Evolutionary conservation across 2,888 invertebrate genomes (phyloP).

Genomic region (Polyploca ridens): DNA sequence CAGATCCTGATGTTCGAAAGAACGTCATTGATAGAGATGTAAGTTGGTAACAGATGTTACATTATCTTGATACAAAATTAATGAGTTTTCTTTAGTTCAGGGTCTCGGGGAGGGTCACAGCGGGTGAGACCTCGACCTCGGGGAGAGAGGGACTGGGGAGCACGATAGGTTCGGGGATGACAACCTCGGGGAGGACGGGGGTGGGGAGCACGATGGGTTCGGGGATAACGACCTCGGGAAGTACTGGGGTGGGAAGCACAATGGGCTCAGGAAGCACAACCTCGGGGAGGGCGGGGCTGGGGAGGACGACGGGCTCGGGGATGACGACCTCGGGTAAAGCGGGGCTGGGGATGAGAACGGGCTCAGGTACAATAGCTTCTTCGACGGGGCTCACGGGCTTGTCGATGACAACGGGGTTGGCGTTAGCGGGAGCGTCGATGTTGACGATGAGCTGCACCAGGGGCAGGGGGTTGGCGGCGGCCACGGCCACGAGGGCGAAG

Average conservation of each 20-base stretch:
- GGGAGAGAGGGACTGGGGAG: slow-evolving; percentile 26
- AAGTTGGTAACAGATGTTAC: neutral
- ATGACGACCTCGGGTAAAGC: slow-evolving; percentile 16
- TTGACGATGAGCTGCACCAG: slow-evolving; percentile 60
- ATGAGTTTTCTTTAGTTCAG: slow-evolving; percentile 15
- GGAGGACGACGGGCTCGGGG: slow-evolving; percentile 20
- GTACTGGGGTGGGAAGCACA: slow-evolving; percentile 19
- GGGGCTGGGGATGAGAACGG: slow-evolving; percentile 14
- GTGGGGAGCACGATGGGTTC: slow-evolving; percentile 21
- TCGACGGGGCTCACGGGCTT: slow-evolving; percentile 15
- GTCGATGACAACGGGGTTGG: slow-evolving; percentile 25
- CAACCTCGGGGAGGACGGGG: slow-evolving; percentile 21
- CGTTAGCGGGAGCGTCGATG: slow-evolving; percentile 42
- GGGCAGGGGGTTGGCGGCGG: slow-evolving; percentile 55
- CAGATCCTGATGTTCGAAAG: neutral
- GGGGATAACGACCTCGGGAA: slow-evolving; percentile 21
- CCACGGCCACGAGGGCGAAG: slow-evolving; percentile 54
- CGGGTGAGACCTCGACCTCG: slow-evolving; percentile 12
- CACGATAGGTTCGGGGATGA: slow-evolving; percentile 19
- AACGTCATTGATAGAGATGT: neutral
- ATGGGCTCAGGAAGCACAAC: slow-evolving; percentile 22
- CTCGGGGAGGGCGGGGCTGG: slow-evolving; percentile 19
- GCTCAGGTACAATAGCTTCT: neutral
- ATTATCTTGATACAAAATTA: neutral
- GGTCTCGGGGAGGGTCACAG: slow-evolving; percentile 16